Evolutionary conservation across 2,797 vertebrate species (phyloP).

Genomic region (Agapornis canus): DNA sequence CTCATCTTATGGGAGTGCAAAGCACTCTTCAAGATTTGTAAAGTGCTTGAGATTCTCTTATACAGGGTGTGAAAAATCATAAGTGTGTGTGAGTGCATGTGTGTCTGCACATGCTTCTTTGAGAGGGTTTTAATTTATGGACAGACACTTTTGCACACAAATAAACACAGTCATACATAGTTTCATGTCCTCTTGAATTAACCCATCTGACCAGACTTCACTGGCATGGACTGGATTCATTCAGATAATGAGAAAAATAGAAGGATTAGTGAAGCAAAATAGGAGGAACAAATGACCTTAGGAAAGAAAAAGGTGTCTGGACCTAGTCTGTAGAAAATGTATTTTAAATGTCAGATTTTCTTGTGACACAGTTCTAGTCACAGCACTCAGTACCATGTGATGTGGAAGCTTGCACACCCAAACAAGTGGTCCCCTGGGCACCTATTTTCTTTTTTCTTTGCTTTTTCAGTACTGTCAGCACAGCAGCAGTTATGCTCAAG

Average conservation of each 20-base stretch:
- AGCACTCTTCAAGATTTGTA: constrained; percentile 35
- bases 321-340: background rate
- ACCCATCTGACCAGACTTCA: background rate
- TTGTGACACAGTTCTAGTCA: background rate
- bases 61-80: background rate
- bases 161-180: background rate
- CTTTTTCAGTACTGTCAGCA: background rate
- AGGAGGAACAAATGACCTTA: background rate
- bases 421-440: background rate
- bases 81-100: background rate
- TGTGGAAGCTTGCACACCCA: background rate
- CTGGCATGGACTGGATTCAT: background rate
- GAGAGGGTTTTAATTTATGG: constrained; percentile 12
- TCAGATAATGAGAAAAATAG: background rate
- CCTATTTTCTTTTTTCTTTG: background rate
- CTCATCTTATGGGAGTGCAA: constrained; percentile 14
- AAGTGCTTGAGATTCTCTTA: constrained; percentile 41
- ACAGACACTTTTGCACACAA: background rate
- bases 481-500: background rate
- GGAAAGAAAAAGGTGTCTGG: background rate
- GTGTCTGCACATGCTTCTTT: constrained; percentile 2
- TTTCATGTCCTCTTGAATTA: background rate
- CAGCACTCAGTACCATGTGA: background rate
- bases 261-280: background rate
- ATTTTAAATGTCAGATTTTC: background rate